phyloP scores from a whole-genome alignment of 2,888 invertebrate species.

The Xestia ashworthii region DNA sequence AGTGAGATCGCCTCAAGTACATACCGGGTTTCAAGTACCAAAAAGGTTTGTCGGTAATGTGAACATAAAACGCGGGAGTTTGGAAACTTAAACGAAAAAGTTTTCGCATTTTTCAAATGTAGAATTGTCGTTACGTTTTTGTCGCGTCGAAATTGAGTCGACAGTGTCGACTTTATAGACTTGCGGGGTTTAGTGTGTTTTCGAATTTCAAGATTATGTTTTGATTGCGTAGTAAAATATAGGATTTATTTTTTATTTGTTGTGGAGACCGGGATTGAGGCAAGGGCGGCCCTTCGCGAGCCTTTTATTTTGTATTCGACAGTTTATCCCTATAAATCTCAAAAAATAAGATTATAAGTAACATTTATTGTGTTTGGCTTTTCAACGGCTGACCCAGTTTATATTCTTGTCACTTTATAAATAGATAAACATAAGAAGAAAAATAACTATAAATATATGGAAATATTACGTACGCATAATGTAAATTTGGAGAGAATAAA shows the following conservation, averaged over 20 bases:
- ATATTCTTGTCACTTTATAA: background rate
- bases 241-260: conserved; percentile 68
- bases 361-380: conserved; percentile 56
- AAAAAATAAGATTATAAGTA: conserved; percentile 61
- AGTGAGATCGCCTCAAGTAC: conserved; percentile 66
- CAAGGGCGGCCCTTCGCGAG: conserved; percentile 41
- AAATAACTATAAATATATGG: too few relatives aligned
- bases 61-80: conserved; percentile 79
- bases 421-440: background rate
- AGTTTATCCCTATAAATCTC: conserved; percentile 63
- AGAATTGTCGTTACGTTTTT: conserved; percentile 75
- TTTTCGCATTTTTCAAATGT: conserved; percentile 82
- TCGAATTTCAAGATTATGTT: conserved; percentile 69
- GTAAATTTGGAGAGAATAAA: background rate
- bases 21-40: conserved; percentile 71
- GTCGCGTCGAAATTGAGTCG: conserved; percentile 67
- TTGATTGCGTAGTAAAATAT: conserved; percentile 69
- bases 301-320: conserved; percentile 56
- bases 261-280: conserved; percentile 58
- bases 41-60: conserved; percentile 82
- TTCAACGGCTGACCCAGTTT: conserved; percentile 17
- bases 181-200: conserved; percentile 66
- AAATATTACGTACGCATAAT: background rate
- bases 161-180: conserved; percentile 65
- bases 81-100: conserved; percentile 81